These are phyloP conservation scores for Dynastes maya DNA, from an alignment of 2,888 invertebrate species.

Conservation along the genomic window DNA sequence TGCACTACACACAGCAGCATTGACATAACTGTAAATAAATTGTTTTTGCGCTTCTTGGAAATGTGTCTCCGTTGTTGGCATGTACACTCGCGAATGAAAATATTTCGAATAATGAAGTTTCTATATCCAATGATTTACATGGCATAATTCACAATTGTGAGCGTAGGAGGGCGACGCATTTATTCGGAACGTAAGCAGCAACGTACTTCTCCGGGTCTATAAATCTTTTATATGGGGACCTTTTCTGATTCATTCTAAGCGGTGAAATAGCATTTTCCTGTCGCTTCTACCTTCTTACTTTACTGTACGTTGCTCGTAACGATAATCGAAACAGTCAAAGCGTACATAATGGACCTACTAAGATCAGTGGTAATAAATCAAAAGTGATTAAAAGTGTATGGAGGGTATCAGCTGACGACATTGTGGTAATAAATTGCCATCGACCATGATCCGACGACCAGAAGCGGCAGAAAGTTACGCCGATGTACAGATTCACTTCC, in stretches of 20 bases:
- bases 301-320: conserved; percentile 32
- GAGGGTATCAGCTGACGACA: conserved; percentile 57
- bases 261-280: background rate
- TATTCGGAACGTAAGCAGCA: background rate
- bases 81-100: background rate
- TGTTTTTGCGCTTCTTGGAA: conserved; percentile 45
- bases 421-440: conserved; percentile 55
- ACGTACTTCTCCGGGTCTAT: no score
- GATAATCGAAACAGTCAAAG: conserved; percentile 44
- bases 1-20: conserved; percentile 29
- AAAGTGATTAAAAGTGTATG: conserved; percentile 52
- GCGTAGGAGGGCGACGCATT: background rate
- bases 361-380: conserved; percentile 56
- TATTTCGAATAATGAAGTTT: background rate
- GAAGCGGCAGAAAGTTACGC: conserved; percentile 25
- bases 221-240: no score
- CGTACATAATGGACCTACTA: conserved; percentile 47
- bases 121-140: background rate
- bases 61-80: background rate
- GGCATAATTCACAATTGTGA: background rate
- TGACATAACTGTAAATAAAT: conserved; percentile 42
- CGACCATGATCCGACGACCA: conserved; percentile 44
- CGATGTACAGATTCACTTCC: conserved; percentile 33
- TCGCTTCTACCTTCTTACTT: background rate
- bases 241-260: background rate